Evolutionary conservation across 2,888 invertebrate genomes (phyloP), one percentile per base, ranked within the genome.

Genomic region (Drosophila macrospina): DNA sequence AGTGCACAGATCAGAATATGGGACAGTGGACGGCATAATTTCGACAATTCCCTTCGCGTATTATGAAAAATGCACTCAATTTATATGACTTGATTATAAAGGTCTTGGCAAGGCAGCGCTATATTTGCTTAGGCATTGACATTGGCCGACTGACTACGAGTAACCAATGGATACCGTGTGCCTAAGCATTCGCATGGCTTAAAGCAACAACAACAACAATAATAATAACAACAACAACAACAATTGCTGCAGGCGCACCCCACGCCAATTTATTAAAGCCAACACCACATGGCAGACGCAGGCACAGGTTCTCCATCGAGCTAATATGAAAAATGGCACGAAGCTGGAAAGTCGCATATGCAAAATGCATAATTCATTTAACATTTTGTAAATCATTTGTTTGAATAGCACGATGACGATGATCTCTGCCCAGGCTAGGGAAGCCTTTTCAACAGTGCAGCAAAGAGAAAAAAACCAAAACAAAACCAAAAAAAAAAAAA

Each of bases 381-480:
- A 86, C 88, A 84, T 89, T 89, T 89, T 89, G 90, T 89, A 89
- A 83, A 89, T 86, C 84, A 89, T 89, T 89, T 89, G 89, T 89
- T 89, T 82, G 89, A 86, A 86, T 88, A 86, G 80, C 79, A 84
- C 80, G 86, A 86, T 78, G 85, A 82, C 75, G 88, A 74, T 76
- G 85, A 80, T 61, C 54, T 54, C 45, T 80, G 74, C 66, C 45
- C 15, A 65, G 73, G 64, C 73, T 73, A 82, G 79, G 73, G 66
- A 71, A 74, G 67, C 59, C 56, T 61, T 61, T 51, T 34, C 37
- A 32, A 36, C 26, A 16, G 41, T 16, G 28, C 42, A 34, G 55
- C 52, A 15, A 37, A 37, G 15, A 15, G 8, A 8, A 2, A 20
- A 2, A 41, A 10, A 5, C n/a, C n/a, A 13, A 70, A 61, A 77